Evolutionary conservation across 2,888 invertebrate genomes (phyloP).

Genomic region (Oligia strigilis): DNA sequence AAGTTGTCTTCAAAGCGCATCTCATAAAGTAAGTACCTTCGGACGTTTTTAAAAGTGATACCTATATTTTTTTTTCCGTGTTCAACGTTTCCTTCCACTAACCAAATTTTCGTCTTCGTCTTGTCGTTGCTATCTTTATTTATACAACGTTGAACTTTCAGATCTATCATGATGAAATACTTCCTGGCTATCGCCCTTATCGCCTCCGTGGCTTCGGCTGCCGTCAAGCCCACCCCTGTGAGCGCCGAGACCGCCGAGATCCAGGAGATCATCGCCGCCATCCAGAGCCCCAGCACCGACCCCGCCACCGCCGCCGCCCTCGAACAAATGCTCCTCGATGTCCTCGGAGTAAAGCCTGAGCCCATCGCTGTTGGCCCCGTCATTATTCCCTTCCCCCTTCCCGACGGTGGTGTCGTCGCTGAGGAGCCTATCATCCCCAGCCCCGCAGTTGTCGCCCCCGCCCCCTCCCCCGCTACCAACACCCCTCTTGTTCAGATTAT

Average conservation of each 20-base stretch:
- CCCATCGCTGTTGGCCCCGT: conserved; percentile 61
- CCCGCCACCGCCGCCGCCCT: conserved; percentile 63
- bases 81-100: not conserved
- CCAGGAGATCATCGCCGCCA: conserved; percentile 64
- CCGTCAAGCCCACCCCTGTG: conserved; percentile 62
- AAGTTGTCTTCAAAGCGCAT: conserved; percentile 54
- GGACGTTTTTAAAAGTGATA: not conserved
- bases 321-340: conserved; percentile 66
- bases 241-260: conserved; percentile 59
- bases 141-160: conserved; percentile 47
- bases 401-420: conserved; percentile 50
- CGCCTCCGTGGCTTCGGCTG: conserved; percentile 79
- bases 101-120: conserved; percentile 7
- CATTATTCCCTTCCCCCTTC: conserved; percentile 64
- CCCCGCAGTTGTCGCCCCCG: conserved; percentile 39
- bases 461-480: conserved; percentile 26
- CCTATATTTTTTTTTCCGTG: not conserved
- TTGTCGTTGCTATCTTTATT: conserved; percentile 7
- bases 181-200: conserved; percentile 78
- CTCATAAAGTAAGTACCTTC: conserved; percentile 47
- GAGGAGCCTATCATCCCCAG: conserved; percentile 43
- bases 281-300: conserved; percentile 64
- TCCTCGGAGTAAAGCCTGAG: conserved; percentile 20
- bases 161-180: conserved; percentile 80
- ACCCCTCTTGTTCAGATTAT: conserved; percentile 71